phyloP scores from a whole-genome alignment of 2,113 vertebrate genomes.

The Neogale vison region DNA sequence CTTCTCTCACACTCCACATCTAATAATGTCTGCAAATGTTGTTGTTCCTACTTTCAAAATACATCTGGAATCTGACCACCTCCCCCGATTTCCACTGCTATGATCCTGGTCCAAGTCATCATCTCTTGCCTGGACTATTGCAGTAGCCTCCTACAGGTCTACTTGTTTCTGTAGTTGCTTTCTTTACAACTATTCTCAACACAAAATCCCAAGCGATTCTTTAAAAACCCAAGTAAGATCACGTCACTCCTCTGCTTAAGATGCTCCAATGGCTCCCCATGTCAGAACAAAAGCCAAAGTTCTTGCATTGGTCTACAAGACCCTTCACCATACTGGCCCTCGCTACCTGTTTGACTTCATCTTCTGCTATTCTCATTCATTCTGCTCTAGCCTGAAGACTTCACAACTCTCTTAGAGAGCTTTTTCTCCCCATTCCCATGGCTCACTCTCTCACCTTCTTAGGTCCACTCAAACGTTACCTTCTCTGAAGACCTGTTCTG shows the following conservation, averaged over 20 bases:
- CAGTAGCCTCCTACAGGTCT: background rate
- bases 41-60: background rate
- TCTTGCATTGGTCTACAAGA: background rate
- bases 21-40: background rate
- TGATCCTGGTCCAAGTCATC: background rate
- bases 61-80: background rate
- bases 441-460: background rate
- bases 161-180: background rate
- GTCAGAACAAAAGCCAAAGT: background rate
- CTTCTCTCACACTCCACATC: background rate
- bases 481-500: background rate
- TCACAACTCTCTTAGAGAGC: background rate
- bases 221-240: background rate
- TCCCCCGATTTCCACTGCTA: background rate
- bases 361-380: background rate
- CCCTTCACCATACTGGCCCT: background rate
- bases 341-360: background rate
- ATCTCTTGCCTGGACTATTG: background rate
- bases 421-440: background rate
- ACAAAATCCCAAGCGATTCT: background rate
- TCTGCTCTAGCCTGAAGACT: background rate
- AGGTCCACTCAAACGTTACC: background rate
- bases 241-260: background rate
- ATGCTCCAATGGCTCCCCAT: too few relatives aligned
- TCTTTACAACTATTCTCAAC: background rate